Base-by-base conservation (phyloP, 2,113 vertebrate genomes). In the Aphelocoma coerulescens region DNA sequence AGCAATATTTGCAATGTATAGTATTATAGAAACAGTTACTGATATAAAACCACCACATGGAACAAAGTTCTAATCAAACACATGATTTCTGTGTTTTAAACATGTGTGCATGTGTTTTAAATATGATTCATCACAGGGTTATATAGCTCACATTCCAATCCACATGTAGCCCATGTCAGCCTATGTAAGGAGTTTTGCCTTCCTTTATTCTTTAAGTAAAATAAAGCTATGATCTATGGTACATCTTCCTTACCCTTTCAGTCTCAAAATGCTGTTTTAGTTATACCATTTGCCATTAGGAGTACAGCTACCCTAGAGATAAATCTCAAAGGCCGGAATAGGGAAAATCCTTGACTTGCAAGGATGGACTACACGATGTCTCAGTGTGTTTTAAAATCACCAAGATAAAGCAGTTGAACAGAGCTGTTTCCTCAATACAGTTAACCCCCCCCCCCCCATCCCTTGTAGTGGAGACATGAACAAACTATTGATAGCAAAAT, bases 401-500 rank as follows among this genome's bases (percentile, higher is more conserved):
- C 51, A 66, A 63, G 37, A 55, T 22, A n/a, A 46, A 79, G 48
- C 3, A 86, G 22, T 11, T 59, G 30, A 83, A 88, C 23, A 66
- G 35, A 71, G 9, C 14, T 66, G 7, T 72, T 73, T 69, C 13
- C 30, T 79, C 28, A 35, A 17, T 11, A 57, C 3, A 65, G 20
- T 33, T 39, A 59, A 82, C 24, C 7, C 2, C 22, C 3, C 2
- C 22, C 3, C 4, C 30, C 9, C 1, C 13, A 3, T 18, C 1
- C 28, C 46, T 41, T 28, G 9, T 26, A 69, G 15, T 15, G 7
- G 43, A 73, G 51, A 15, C 44, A 51, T 26, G n/a, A 94, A 91
- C 11, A 66, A 90, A 81, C 10, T 59, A 33, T 3, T 46, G 39
- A 87, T 10, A 89, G 16, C 10, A 69, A 92, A 68, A 75, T 27